Evolutionary conservation across 2,113 vertebrate species (phyloP), one percentile per base, ranked within the genome.

Genomic region (Stomatorhinus ivindoensis): DNA sequence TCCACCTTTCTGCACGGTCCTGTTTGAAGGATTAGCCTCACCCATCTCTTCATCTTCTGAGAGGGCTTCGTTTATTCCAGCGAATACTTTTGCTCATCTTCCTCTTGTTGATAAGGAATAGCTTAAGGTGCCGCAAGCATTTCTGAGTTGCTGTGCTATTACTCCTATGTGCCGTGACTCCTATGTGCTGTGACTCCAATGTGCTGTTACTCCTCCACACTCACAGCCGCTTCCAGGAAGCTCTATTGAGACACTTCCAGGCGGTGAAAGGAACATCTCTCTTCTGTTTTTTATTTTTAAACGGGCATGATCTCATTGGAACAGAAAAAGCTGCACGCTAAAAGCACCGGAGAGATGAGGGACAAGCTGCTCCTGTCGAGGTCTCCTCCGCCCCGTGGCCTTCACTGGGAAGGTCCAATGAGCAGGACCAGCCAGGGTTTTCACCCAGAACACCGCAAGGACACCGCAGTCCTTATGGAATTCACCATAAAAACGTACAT

Each of bases 81-180:
- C 94, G 93, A 95, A 94, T 93, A 94, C 94, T 93, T 15, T 95
- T 94, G 93, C 92, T 94, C 95, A 92, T 91, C 73, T 69, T 89
- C 91, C 93, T 92, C 92, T 94, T 93, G 92, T 93, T 93, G 94
- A 95, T 95, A 95, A 95, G 95, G 92, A 91, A 93, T 90, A 93
- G 94, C 92, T 95, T 95, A 95, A 94, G 94, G 94, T 93, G 93
- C 89, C 90, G 88, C 92, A 89, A 93, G 92, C 4, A 44, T 6
- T 31, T 69, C 10, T 69, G 27, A 92, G 92, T 80, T 13, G 19
- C 51, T 44, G 27, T 35, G 21, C 35, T n/a, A 9, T 19, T 19
- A 31, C n/a, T 58, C 53, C 19, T 10, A n/a, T 31, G n/a, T 31
- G 4, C 69, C 15, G 31, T 31, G 69, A 76, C 69, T 58, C 5